Evolutionary conservation across 30 jellyfish, hydroid and myxozoan species (phyloP).

Genomic region (Aurelia aurita): DNA sequence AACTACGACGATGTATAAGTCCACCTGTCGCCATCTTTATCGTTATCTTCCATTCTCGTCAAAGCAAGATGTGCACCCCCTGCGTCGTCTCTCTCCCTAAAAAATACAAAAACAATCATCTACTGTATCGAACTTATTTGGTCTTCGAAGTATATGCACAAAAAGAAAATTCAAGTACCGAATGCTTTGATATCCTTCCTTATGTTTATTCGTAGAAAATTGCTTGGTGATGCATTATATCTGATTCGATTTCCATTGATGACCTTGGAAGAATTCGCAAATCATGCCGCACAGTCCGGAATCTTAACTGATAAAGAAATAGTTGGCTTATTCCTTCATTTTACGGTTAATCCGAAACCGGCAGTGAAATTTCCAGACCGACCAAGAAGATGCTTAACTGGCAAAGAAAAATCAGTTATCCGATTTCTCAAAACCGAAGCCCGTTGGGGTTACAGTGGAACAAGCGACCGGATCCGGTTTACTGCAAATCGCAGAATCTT

Average conservation of each 20-base stretch:
- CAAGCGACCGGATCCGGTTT: constrained; percentile 96
- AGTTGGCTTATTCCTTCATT: constrained; percentile 90
- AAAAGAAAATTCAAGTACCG: no score
- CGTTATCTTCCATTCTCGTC: no score
- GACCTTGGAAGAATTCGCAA: constrained; percentile 99
- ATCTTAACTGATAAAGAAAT: constrained; percentile 92
- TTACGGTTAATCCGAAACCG: constrained; percentile 98
- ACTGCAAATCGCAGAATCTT: constrained; percentile 85
- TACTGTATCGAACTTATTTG: no score
- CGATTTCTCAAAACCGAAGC: constrained; percentile 97
- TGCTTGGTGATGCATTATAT: constrained; percentile 85
- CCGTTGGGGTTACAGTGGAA: constrained; percentile 99
- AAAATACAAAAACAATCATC: no score
- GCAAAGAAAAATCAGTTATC: constrained; percentile 94
- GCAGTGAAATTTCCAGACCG: constrained; percentile 98
- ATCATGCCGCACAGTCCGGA: constrained; percentile 98
- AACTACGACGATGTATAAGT: no score
- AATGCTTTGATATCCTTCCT: no score
- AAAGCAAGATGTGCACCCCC: no score
- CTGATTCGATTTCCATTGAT: constrained; percentile 95
- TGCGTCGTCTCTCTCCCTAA: no score
- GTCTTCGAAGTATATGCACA: no score
- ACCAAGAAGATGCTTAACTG: constrained; percentile 97
- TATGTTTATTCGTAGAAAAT: constrained; percentile 53
- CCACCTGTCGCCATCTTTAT: no score